Evolutionary conservation across 2,113 vertebrate species (phyloP).

Genomic region (Agapornis roseicollis): DNA sequence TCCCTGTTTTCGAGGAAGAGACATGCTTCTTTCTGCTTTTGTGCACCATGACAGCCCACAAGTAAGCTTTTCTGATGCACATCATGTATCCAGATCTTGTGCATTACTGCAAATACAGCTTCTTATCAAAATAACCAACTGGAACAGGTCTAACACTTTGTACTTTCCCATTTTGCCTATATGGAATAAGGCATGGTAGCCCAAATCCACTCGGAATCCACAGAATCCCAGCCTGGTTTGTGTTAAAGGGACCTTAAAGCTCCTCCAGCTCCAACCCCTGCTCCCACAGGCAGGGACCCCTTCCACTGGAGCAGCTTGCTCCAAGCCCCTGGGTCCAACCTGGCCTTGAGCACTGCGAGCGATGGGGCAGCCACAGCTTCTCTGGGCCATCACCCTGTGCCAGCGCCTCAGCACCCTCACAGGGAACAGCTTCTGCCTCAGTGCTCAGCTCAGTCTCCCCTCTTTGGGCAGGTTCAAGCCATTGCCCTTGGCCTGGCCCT

Average conservation of each 20-base stretch:
- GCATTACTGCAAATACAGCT: background rate
- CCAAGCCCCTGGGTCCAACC: too few species aligned
- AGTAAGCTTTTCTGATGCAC: rapidly evolving
- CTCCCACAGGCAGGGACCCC: background rate
- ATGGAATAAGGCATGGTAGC: background rate
- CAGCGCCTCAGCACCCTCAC: too few species aligned
- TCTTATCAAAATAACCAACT: background rate
- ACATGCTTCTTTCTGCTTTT: background rate
- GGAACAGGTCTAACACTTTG: background rate
- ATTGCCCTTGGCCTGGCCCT: too few species aligned
- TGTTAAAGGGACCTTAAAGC: background rate
- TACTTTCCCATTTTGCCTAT: background rate
- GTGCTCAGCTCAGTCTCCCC: too few species aligned
- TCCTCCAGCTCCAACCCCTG: background rate
- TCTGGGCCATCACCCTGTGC: too few species aligned
- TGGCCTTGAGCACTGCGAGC: too few species aligned
- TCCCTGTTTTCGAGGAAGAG: background rate
- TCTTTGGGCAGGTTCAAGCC: too few species aligned
- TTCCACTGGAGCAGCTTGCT: background rate
- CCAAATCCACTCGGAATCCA: background rate
- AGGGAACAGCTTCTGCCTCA: too few species aligned
- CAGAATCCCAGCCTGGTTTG: background rate
- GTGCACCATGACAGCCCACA: background rate
- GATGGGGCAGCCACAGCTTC: too few species aligned
- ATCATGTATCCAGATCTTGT: too few species aligned